phyloP scores from a whole-genome alignment of 2,888 invertebrate genomes.

The Hetaerina titia region DNA sequence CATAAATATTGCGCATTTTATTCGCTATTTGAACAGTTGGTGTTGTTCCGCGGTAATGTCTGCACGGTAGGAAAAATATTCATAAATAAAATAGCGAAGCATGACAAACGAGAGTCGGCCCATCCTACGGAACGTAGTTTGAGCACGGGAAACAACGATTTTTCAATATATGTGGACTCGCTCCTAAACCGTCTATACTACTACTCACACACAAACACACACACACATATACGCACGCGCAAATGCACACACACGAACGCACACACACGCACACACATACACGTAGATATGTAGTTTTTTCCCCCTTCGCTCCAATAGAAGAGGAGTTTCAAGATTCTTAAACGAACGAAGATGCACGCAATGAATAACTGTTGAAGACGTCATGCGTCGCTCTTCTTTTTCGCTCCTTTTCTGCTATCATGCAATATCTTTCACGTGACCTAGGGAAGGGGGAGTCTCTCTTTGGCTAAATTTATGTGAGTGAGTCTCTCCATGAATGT shows the following conservation, averaged over 20 bases:
- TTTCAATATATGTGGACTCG: not conserved
- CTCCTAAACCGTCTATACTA: not conserved
- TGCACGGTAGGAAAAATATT: not conserved
- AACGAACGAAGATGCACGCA: not conserved
- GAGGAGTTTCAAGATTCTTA: too few relatives aligned
- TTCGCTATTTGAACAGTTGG: not conserved
- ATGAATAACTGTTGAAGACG: not conserved
- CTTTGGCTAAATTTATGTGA: not conserved
- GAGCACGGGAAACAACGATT: not conserved
- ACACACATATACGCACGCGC: too few relatives aligned
- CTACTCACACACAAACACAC: too few relatives aligned
- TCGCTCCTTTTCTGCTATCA: not conserved
- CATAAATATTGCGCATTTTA: not conserved
- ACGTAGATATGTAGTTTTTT: too few relatives aligned
- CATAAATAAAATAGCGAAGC: not conserved
- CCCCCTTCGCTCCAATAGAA: too few relatives aligned
- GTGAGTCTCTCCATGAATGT: not conserved
- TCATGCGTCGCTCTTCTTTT: not conserved
- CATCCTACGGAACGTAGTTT: not conserved
- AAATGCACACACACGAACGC: too few relatives aligned
- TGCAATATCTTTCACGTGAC: not conserved
- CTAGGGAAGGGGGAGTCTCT: not conserved
- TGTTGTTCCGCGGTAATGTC: not conserved
- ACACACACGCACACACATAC: too few relatives aligned
- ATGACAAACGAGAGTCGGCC: not conserved